Base-by-base conservation (phyloP, 2,797 vertebrate species). In the Argya squamiceps region DNA sequence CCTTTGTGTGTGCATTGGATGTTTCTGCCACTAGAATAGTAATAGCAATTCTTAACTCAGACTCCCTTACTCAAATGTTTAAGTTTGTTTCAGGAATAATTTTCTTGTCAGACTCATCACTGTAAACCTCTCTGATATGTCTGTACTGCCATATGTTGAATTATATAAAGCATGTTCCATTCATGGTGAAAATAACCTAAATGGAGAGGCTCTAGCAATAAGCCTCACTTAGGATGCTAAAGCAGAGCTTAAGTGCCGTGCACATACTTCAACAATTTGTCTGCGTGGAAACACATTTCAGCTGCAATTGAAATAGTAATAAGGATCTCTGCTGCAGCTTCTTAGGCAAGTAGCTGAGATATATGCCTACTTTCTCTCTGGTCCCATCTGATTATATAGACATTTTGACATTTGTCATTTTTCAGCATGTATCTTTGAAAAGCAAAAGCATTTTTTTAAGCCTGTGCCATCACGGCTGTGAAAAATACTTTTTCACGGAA, bases 51-150 rank as follows among this genome's bases (percentile, higher is more conserved):
- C 58, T 80, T 92, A 85, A 85, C 65, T 88, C 39, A 16, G 24
- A 90, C 21, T 76, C 63, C 76, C 69, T 71, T 73, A 68, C 47
- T 94, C 27, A 62, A 92, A 85, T 81, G 64, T 92, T 94, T 93
- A 86, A 89, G 50, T 43, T 85, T 12, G 4, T 84, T 94, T 96
- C 62, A 86, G 69, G 86, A 95, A 89, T 49, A 73, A 86, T 88
- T 93, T 96, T 86, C 85, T 70, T 95, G 82, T 93, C 92, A 84
- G 69, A 59, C 67, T 73, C 53, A 59, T 86, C 85, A 65, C 39
- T 84, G 37, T 62, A 82, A 90, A 76, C 36, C 65, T 90, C 68
- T 91, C 58, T 64, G 60, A 26, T 88, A 58, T 53, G 49, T 68
- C 84, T 88, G 43, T 86, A 55, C n/a, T 78, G 62, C 36, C 55